Base-by-base conservation (phyloP, 2,888 invertebrate genomes). In the Aleiodes alternator region DNA sequence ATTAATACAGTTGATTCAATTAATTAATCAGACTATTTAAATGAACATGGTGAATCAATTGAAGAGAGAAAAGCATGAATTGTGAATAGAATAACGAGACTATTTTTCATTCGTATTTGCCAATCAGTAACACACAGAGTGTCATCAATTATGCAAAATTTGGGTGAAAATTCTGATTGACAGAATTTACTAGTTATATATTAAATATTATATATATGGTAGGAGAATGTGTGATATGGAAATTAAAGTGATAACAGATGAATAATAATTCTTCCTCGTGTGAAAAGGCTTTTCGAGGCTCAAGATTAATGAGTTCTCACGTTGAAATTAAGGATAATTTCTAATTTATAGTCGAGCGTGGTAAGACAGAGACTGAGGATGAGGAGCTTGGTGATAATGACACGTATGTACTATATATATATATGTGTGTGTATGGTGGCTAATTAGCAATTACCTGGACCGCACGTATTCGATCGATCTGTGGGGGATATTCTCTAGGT, bases 361-460 rank as follows among this genome's bases (percentile, higher is more conserved):
- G 34, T 34, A 59, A 38, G 59, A 29, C 29, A 29, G 57, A 9
- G 34, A 43, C 43, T 43, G 43, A 43, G 43, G 43, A 43, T 43
- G 43, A 31, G 59, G 61, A 43, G 11, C 64, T 64, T 48, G 64
- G 64, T 64, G 64, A 43, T 64, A 64, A 64, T 59, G 59, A 59
- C 59, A 59, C 59, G 29, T n/a, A n/a, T 29, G 34, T 59, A 14
- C 12, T 59, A 38, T 64, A 64, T 64, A 34, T 48, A 64, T 11
- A 64, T 48, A 48, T 14, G 48, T 34, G 1, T 14, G 48, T 34
- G 1, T 4, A 23, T 23, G 61, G 61, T 61, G 76, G 75, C 79
- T 82, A 82, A 83, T 84, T 83, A 83, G 82, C 78, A 78, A 81
- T 83, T 81, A 81, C 74, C 78, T 76, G 64, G 75, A 72, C 77